phyloP scores from a whole-genome alignment of 1,140 invertebrate species.

The Saccostrea cuccullata region DNA sequence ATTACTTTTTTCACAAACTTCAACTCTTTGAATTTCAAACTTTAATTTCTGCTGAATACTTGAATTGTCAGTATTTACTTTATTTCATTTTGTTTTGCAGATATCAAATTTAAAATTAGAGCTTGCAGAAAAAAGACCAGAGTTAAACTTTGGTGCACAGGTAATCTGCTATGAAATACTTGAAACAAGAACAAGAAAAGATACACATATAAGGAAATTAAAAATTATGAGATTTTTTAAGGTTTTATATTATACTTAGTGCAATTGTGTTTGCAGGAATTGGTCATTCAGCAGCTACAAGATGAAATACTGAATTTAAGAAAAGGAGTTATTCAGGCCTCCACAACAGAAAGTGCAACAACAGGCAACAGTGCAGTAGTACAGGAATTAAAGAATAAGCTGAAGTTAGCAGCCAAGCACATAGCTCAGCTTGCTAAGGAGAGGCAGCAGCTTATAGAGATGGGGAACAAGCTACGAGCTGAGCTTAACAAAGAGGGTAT shows the following conservation, averaged over 20 bases:
- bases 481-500: slow-evolving; percentile 73
- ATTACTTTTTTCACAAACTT: background rate
- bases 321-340: slow-evolving; percentile 39
- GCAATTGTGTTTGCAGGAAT: slow-evolving; percentile 66
- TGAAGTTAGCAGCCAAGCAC: slow-evolving; percentile 72
- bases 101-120: slow-evolving; percentile 74
- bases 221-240: background rate
- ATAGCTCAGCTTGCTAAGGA: slow-evolving; percentile 74
- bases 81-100: slow-evolving; percentile 56
- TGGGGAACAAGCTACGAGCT: slow-evolving; percentile 76
- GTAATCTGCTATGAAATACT: slow-evolving; percentile 53
- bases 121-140: slow-evolving; percentile 70
- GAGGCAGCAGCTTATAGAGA: slow-evolving; percentile 75
- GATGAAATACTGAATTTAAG: slow-evolving; percentile 72
- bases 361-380: slow-evolving; percentile 43
- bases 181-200: background rate
- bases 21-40: background rate
- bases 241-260: background rate
- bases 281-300: slow-evolving; percentile 78
- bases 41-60: background rate
- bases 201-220: background rate
- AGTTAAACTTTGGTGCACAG: slow-evolving; percentile 76
- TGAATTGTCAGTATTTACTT: background rate
- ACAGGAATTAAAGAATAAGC: slow-evolving; percentile 65
- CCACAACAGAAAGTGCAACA: slow-evolving; percentile 37